These are phyloP conservation scores for Pherbina coryleti DNA, from an alignment of 2,888 invertebrate genomes.

Conservation along the genomic window DNA sequence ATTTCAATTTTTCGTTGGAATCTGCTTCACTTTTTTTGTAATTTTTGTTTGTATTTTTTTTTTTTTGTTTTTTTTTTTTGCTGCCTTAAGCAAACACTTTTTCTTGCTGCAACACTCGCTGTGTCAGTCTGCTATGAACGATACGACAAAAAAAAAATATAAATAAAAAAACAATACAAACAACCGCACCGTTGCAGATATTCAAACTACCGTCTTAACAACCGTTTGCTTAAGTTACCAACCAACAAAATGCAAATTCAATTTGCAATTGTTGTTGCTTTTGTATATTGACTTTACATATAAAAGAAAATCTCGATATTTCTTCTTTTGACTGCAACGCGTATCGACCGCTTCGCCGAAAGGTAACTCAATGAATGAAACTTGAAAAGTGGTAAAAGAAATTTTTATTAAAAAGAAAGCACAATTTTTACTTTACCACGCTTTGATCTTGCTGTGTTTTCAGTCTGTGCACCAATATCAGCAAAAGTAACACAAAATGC, in stretches of 20 bases:
- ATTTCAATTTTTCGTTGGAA: not conserved
- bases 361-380: constrained; percentile 65
- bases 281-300: not conserved
- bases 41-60: no score
- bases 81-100: not conserved
- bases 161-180: not conserved
- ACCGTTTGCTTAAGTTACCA: constrained; percentile 39
- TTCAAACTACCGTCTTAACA: constrained; percentile 19
- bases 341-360: constrained; percentile 59
- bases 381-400: constrained; percentile 61
- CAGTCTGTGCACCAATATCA: not conserved
- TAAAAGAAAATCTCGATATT: not conserved
- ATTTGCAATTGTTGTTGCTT: constrained; percentile 5
- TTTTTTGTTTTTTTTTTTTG: no score
- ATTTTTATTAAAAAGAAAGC: constrained; percentile 65
- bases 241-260: constrained; percentile 47
- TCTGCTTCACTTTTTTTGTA: constrained; percentile 25
- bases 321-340: constrained; percentile 23
- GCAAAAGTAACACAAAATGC: not conserved
- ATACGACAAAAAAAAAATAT: not conserved
- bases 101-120: not conserved
- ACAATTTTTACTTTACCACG: constrained; percentile 50
- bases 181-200: constrained; percentile 24
- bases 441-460: constrained; percentile 36
- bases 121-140: not conserved